These are phyloP conservation scores for Erethizon dorsatum DNA, from an alignment of 2,797 vertebrate species.

Conservation along the genomic window DNA sequence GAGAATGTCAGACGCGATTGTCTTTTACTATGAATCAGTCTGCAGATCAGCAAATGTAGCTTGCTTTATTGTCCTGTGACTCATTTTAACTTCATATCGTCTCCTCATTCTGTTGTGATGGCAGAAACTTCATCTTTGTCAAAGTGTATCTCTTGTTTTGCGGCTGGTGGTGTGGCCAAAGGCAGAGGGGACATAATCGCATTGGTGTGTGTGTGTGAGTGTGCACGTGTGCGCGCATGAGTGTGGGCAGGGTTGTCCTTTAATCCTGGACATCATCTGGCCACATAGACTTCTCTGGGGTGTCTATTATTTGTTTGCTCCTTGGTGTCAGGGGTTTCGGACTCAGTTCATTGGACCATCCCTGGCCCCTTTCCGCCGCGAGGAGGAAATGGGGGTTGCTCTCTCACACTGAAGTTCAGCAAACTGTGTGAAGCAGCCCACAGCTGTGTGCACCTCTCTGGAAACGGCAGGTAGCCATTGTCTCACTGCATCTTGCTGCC, in stretches of 20 bases:
- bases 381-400: neutral
- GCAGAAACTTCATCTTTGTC: neutral
- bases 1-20: neutral
- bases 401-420: neutral
- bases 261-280: neutral
- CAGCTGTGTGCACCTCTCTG: neutral
- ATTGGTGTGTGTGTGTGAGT: neutral
- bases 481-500: neutral
- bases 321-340: conserved; percentile 19
- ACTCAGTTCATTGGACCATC: neutral
- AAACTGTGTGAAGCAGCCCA: neutral
- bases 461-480: neutral
- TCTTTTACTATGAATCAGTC: neutral
- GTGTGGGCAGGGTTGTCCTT: neutral
- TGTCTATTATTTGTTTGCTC: neutral
- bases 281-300: neutral
- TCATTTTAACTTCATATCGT: conserved; percentile 57
- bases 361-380: neutral
- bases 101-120: neutral
- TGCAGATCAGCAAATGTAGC: neutral
- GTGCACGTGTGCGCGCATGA: no score
- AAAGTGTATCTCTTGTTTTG: neutral
- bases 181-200: neutral
- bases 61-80: conserved; percentile 22
- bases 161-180: neutral